Percentiles rank a stretch among this genome's conserved stretches.
phyloP scores from a whole-genome alignment of 2,797 vertebrate species.

The Sebastes nivosus region DNA sequence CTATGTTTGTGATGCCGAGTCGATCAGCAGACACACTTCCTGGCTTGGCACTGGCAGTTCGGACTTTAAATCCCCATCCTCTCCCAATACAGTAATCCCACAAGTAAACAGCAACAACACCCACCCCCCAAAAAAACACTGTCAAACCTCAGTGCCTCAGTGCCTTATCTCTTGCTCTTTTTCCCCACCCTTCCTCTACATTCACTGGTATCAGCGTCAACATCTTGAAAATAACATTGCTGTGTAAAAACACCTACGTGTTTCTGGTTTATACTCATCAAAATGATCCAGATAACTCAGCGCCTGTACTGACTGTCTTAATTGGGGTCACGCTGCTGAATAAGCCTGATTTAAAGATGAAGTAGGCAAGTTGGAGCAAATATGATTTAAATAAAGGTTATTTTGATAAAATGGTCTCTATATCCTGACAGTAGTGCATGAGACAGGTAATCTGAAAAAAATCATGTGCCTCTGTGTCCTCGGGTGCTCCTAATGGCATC shows the following conservation, averaged over 20 bases:
- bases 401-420: too few species aligned
- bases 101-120: conserved; percentile 51
- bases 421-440: too few species aligned
- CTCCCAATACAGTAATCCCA: conserved; percentile 54
- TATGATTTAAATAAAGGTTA: too few species aligned
- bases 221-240: conserved; percentile 48
- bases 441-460: too few species aligned
- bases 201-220: conserved; percentile 42
- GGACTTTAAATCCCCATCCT: conserved; percentile 49
- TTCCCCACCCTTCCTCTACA: conserved; percentile 61
- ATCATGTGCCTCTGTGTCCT: too few species aligned
- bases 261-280: neutral
- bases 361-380: too few species aligned
- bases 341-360: neutral
- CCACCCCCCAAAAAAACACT: neutral
- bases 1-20: neutral
- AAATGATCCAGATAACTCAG: neutral
- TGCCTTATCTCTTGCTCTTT: conserved; percentile 54
- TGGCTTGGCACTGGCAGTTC: conserved; percentile 5
- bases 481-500: too few species aligned
- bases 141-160: conserved; percentile 7
- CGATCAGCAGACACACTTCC: conserved; percentile 49
- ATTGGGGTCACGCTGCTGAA: neutral
- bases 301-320: neutral
- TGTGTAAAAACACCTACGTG: neutral